These are phyloP conservation scores for Amblyornis subalaris DNA, from an alignment of 2,113 vertebrate species.

Conservation along the genomic window DNA sequence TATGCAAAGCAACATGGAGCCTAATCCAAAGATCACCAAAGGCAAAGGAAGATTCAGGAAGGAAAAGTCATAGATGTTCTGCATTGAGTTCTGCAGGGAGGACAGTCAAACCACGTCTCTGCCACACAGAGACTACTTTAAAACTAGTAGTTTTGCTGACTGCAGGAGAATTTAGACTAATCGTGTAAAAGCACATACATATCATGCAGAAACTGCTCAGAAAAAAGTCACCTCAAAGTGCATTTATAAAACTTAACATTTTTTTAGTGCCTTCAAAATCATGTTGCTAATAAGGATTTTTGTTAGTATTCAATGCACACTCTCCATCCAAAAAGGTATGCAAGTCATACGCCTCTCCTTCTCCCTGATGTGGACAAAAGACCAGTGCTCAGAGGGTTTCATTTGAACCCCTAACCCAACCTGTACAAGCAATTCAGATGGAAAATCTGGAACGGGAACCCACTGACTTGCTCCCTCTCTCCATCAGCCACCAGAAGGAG, in stretches of 20 bases:
- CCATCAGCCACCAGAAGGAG: neutral
- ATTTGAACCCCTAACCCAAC: neutral
- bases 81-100: neutral
- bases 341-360: neutral
- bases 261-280: neutral
- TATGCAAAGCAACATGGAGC: accelerated
- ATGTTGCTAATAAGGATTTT: neutral
- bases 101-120: neutral
- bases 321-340: neutral
- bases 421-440: neutral
- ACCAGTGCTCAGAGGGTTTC: accelerated
- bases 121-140: neutral
- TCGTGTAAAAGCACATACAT: neutral
- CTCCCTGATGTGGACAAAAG: neutral
- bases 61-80: neutral
- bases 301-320: neutral
- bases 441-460: neutral
- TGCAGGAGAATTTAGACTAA: neutral
- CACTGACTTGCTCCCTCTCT: neutral
- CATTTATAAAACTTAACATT: neutral
- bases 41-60: neutral
- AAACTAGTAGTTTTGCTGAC: neutral
- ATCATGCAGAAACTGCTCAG: neutral
- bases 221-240: neutral
- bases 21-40: neutral